Conservation (phyloP, 2,797 vertebrate species). For the Loris lydekkerianus region DNA sequence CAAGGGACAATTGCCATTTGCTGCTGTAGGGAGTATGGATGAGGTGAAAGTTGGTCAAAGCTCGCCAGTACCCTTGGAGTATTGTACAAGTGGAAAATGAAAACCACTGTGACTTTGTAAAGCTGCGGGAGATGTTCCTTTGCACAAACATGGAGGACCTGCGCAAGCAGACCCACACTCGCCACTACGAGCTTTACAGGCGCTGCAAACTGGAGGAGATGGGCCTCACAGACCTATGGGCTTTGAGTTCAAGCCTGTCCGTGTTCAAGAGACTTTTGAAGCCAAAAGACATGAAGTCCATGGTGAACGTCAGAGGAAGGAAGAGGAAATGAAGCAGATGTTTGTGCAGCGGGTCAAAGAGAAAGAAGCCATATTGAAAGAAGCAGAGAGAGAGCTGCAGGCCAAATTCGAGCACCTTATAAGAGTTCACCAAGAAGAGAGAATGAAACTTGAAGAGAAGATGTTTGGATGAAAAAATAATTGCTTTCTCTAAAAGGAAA, state of each 20-base stretch:
- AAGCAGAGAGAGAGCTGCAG: slow-evolving; percentile 94
- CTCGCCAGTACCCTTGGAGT: slow-evolving; percentile 97
- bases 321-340: slow-evolving; percentile 96
- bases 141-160: too few relatives aligned
- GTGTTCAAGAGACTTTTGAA: slow-evolving; percentile 96
- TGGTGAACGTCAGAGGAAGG: slow-evolving; percentile 93
- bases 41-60: slow-evolving; percentile 95
- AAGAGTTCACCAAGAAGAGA: slow-evolving; percentile 93
- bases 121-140: too few relatives aligned
- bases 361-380: slow-evolving; percentile 94
- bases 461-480: slow-evolving; percentile 94
- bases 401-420: slow-evolving; percentile 93
- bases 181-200: too few relatives aligned
- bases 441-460: slow-evolving; percentile 92
- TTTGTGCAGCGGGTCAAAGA: slow-evolving; percentile 96
- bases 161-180: too few relatives aligned
- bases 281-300: slow-evolving; percentile 94
- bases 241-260: too few relatives aligned
- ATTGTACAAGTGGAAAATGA: slow-evolving; percentile 91
- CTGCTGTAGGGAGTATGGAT: slow-evolving; percentile 96
- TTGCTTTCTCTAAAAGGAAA: slow-evolving; percentile 92
- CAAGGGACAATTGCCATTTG: slow-evolving; percentile 93
- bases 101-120: too few relatives aligned
- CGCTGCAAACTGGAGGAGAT: too few relatives aligned
- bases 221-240: too few relatives aligned